Percentiles rank a stretch among this genome's conserved stretches.
Conservation (phyloP, 2,888 invertebrate genomes). For the Tortricodes alternella region DNA sequence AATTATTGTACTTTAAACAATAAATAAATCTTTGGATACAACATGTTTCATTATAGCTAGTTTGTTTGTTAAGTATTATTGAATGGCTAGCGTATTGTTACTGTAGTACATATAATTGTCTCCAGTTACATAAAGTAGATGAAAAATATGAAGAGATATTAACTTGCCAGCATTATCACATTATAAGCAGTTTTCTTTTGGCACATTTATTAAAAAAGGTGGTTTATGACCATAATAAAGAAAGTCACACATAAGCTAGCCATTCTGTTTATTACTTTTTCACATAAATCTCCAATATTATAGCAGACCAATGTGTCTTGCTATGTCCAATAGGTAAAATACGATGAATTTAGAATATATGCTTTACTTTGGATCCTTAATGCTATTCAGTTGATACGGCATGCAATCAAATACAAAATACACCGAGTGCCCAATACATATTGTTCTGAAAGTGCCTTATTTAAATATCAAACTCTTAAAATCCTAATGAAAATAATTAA, state of each 20-base stretch:
- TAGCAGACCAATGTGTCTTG: constrained; percentile 25
- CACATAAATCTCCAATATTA: constrained; percentile 18
- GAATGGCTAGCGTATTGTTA: constrained; percentile 10
- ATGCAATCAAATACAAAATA: constrained; percentile 34
- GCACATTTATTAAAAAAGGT: too few species aligned
- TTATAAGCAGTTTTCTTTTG: too few species aligned
- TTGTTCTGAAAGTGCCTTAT: constrained; percentile 40
- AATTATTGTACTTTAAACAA: constrained; percentile 71
- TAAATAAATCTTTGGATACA: constrained; percentile 75
- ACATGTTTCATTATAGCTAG: constrained; percentile 56
- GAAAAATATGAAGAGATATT: too few species aligned
- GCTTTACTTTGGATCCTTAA: constrained; percentile 61
- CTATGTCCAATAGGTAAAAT: constrained; percentile 54
- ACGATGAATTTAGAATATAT: constrained; percentile 78
- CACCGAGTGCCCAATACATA: constrained; percentile 33
- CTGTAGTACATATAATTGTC: background rate
- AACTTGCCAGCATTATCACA: too few species aligned
- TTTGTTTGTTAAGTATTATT: constrained; percentile 33
- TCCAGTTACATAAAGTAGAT: too few species aligned
- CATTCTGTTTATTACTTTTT: constrained; percentile 15
- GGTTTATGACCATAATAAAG: constrained; percentile 1
- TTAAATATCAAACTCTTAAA: constrained; percentile 36
- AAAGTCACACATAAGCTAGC: constrained; percentile 15
- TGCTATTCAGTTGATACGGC: constrained; percentile 21
- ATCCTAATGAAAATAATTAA: constrained; percentile 34